Conservation (phyloP, 1,140 invertebrate genomes). For the Drosophila punjabiensis region DNA sequence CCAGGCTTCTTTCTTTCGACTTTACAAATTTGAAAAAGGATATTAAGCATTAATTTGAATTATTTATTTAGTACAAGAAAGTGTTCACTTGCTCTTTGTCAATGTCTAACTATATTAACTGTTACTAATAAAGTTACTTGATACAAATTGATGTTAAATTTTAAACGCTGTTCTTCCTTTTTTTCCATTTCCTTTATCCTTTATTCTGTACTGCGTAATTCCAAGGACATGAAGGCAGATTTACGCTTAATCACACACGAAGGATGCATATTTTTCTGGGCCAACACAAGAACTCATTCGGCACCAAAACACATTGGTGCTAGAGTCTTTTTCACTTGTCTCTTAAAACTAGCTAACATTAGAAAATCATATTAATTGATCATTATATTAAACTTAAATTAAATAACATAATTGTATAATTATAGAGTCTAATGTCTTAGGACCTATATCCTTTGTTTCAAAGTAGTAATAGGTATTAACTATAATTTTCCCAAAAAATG, state of each 20-base stretch:
- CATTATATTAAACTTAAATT: background rate
- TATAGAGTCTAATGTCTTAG: no score
- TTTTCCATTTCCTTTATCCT: slow-evolving; percentile 17
- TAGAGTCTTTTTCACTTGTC: background rate
- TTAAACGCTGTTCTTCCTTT: background rate
- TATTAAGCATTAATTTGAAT: background rate
- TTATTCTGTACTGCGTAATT: slow-evolving; percentile 25
- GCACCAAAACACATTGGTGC: background rate
- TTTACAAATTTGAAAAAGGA: background rate
- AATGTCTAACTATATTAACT: background rate
- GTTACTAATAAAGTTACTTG: background rate
- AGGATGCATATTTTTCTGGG: slow-evolving; percentile 54
- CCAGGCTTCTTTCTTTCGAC: background rate
- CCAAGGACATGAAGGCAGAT: slow-evolving; percentile 59
- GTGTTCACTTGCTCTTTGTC: background rate
- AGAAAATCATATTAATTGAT: background rate
- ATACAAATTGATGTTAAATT: background rate
- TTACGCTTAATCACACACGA: slow-evolving; percentile 75
- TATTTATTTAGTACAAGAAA: background rate
- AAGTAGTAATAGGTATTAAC: background rate
- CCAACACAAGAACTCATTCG: slow-evolving; percentile 4
- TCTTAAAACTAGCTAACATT: background rate
- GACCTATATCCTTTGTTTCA: background rate
- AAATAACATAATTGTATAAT: slow-evolving; percentile 39
- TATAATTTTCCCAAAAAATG: no score